Percentiles rank a stretch among this genome's conserved stretches.
phyloP scores from a whole-genome alignment of 2,888 invertebrate species.

The Pandemis cinnamomeana region DNA sequence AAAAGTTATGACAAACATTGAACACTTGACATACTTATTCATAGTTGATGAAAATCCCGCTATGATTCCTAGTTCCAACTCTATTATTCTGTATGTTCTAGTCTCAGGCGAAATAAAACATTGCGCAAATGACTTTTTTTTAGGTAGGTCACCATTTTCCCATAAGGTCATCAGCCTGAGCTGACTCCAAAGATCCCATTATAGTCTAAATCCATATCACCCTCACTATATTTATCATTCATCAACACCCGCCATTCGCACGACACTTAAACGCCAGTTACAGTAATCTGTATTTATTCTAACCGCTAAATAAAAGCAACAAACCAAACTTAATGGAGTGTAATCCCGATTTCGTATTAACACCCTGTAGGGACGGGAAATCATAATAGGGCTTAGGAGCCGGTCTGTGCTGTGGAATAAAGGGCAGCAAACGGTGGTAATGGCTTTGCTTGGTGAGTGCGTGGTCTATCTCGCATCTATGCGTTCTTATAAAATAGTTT shows the following conservation, averaged over 20 bases:
- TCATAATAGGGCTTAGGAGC: constrained; percentile 69
- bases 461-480: constrained; percentile 5
- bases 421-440: constrained; percentile 18
- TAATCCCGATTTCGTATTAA: constrained; percentile 77
- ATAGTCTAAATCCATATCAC: constrained; percentile 16
- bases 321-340: constrained; percentile 75
- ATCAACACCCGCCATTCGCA: constrained; percentile 66
- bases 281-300: constrained; percentile 82
- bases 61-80: too few species aligned
- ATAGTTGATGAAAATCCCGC: too few species aligned
- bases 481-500: too few species aligned
- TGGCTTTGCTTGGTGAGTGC: constrained; percentile 5
- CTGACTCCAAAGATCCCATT: background rate
- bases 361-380: constrained; percentile 49
- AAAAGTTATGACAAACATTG: too few species aligned
- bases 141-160: background rate
- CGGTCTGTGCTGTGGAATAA: constrained; percentile 5
- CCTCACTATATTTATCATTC: constrained; percentile 47
- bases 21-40: too few species aligned
- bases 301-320: constrained; percentile 54
- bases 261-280: constrained; percentile 71
- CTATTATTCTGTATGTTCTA: too few species aligned
- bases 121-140: background rate
- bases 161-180: background rate
- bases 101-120: too few species aligned